These are phyloP conservation scores for Zoanthus solanderi DNA, from an alignment of 92 coral and sea anemone genomes.

Conservation along the genomic window DNA sequence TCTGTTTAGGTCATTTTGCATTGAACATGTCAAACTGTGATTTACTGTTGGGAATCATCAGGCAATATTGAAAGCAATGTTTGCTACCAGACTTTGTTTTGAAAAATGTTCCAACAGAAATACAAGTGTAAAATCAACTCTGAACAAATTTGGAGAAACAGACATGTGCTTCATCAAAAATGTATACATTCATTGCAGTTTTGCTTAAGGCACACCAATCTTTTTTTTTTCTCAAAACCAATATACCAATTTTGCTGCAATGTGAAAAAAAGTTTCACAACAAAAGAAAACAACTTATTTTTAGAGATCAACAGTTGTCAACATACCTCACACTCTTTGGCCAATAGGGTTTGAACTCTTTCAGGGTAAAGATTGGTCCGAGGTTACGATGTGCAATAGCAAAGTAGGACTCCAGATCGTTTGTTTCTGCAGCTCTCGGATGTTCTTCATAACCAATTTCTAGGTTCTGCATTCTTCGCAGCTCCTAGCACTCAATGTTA, in stretches of 20 bases:
- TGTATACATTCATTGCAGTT: not conserved
- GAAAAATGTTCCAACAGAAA: too few species aligned
- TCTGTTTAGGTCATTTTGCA: not conserved
- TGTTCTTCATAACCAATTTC: constrained; percentile 39
- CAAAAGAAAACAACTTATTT: too few species aligned
- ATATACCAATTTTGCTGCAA: not conserved
- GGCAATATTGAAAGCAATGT: too few species aligned
- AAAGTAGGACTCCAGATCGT: constrained; percentile 41
- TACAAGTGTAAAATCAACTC: not conserved
- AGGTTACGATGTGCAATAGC: constrained; percentile 41
- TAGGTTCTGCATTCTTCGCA: constrained; percentile 16
- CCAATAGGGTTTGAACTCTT: constrained; percentile 49
- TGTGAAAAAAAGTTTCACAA: not conserved
- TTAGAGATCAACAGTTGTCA: not conserved
- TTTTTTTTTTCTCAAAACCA: not conserved
- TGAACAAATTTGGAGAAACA: not conserved
- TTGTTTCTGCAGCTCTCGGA: constrained; percentile 35
- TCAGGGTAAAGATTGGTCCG: constrained; percentile 44
- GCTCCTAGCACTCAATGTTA: constrained; percentile 60
- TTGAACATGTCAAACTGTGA: too few species aligned
- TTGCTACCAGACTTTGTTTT: too few species aligned
- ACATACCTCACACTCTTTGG: constrained; percentile 47
- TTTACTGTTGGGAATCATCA: too few species aligned
- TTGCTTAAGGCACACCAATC: not conserved
- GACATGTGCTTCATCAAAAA: not conserved